Percentiles rank a stretch among this genome's conserved stretches.
These are phyloP conservation scores for Erebia epiphron DNA, from an alignment of 2,888 invertebrate species.

Conservation along the genomic window DNA sequence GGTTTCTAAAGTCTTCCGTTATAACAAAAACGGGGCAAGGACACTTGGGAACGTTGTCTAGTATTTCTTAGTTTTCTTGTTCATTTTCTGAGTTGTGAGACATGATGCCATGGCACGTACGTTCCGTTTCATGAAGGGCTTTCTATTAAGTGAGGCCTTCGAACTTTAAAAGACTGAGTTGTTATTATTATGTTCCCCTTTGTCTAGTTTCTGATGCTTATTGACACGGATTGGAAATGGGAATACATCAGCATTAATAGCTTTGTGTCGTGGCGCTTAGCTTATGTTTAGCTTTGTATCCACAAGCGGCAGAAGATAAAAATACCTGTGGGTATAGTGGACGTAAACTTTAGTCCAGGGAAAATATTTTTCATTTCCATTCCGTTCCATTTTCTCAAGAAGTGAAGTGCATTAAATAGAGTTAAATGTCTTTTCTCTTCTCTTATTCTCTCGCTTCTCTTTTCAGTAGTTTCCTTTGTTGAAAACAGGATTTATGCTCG, in stretches of 20 bases:
- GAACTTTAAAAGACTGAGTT: slow-evolving; percentile 8
- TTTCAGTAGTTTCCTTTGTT: slow-evolving; percentile 3
- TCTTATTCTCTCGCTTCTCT: too few species aligned
- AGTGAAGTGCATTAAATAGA: too few species aligned
- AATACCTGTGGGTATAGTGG: too few species aligned
- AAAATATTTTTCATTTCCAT: too few species aligned
- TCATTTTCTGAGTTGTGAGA: not conserved
- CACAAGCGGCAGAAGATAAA: too few species aligned
- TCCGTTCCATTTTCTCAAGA: too few species aligned
- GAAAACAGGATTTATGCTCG: slow-evolving; percentile 9
- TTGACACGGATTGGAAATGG: slow-evolving; percentile 1
- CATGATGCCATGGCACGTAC: slow-evolving; percentile 16
- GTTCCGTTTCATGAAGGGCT: slow-evolving; percentile 17
- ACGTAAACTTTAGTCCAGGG: too few species aligned
- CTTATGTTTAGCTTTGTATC: not conserved
- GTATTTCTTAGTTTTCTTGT: slow-evolving; percentile 2
- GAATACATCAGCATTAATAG: not conserved
- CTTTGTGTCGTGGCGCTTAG: not conserved
- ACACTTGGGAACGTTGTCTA: slow-evolving; percentile 1
- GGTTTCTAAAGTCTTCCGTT: slow-evolving; percentile 29
- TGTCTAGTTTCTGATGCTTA: slow-evolving; percentile 6
- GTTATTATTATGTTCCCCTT: slow-evolving; percentile 9
- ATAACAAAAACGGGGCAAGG: slow-evolving; percentile 29
- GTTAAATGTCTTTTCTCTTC: too few species aligned
- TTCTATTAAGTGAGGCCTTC: slow-evolving; percentile 16